Evolutionary conservation across 2,888 invertebrate genomes (phyloP), one percentile per base, ranked within the genome.

Genomic region (Lapara coniferarum): DNA sequence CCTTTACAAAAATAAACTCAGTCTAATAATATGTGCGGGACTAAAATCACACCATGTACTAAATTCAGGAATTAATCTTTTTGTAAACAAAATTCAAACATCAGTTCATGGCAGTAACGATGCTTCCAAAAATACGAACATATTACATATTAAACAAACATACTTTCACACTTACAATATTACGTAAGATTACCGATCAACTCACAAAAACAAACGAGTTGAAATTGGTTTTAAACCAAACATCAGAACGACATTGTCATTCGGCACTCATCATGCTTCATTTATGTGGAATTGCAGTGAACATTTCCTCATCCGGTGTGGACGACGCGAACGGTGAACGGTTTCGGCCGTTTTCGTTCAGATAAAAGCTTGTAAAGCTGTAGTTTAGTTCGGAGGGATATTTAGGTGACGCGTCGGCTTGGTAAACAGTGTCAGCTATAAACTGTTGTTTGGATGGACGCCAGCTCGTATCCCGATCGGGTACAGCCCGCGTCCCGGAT

Each of bases 361-460:
- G 80, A 84, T 84, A 85, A 83, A 82, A 82, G 78, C 78, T 79
- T 77, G 76, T 74, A 76, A 77, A 79, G 75, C 69, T 71, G 72
- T 71, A 56, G 74, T 77, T 71, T 73, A 78, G 73, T 74, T 73
- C 73, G 78, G 75, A 77, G 76, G 79, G 82, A 81, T 83, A 85
- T 85, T 84, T 84, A 77, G 82, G 81, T 78, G 80, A 81, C 77
- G 80, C 76, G 77, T 74, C 77, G 74, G 74, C 78, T 81, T 76
- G 70, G 83, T 85, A 86, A 88, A 88, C 86, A 86, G 82, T 79
- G 84, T 77, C 78, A 80, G 83, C 85, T 80, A 85, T 89, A 86
- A 85, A 86, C 83, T 79, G 77, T 74, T 84, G 81, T 85, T 90
- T 91, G 90, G 90, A 89, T 79, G 77, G 73, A 75, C 78, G 91